These are phyloP conservation scores for Okamejei kenojei DNA, from an alignment of 2,797 vertebrate genomes.

Conservation along the genomic window DNA sequence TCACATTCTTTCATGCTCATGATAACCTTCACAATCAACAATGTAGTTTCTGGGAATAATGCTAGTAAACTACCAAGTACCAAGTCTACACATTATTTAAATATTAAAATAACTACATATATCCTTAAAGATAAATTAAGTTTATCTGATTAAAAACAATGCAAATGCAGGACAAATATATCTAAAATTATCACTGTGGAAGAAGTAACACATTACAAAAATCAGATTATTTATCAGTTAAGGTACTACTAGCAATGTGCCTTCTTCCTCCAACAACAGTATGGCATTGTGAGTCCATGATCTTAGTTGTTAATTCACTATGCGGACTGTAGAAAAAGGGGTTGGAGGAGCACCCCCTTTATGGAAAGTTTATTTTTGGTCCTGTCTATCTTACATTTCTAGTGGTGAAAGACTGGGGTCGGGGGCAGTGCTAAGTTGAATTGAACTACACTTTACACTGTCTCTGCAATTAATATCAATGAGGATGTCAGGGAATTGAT, in stretches of 20 bases:
- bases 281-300: no score
- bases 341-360: neutral
- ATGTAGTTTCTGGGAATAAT: no score
- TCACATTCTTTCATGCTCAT: neutral
- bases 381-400: neutral
- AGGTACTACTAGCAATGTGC: no score
- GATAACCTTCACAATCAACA: neutral
- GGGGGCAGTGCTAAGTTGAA: no score
- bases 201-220: no score
- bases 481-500: neutral
- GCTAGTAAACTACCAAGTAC: neutral
- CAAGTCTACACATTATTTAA: neutral
- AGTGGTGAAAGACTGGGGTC: no score
- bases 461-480: neutral
- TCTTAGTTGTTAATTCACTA: no score
- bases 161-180: neutral
- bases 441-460: neutral
- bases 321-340: no score
- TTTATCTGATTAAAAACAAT: neutral
- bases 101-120: neutral
- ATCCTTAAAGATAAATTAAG: neutral
- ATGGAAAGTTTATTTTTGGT: neutral
- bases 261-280: no score
- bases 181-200: no score
- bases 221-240: no score